A percentile compares a stretch with the other conserved stretches of the same genome.
Evolutionary conservation across 2,113 vertebrate species (phyloP).

Genomic region (Xiphias gladius): DNA sequence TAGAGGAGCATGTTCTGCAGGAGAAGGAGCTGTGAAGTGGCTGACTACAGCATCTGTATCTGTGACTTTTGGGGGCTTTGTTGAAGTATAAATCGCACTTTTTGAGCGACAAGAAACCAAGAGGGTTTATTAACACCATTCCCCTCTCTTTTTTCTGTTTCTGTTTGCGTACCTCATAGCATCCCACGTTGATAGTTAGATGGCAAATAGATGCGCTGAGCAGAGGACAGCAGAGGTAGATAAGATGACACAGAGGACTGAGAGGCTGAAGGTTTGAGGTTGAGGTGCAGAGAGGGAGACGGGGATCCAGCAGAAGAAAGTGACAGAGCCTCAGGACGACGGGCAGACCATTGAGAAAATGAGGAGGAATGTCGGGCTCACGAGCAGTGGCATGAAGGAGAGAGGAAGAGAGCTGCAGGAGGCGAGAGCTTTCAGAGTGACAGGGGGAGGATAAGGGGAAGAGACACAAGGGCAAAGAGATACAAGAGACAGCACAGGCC

Average conservation of each 20-base stretch:
- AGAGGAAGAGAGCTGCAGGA: constrained; percentile 25
- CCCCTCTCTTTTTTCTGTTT: not conserved
- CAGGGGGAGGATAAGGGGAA: not conserved
- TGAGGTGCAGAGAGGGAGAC: not conserved
- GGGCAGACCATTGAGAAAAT: constrained; percentile 55
- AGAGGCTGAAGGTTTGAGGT: constrained; percentile 22
- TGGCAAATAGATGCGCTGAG: constrained; percentile 47
- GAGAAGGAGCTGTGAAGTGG: not conserved
- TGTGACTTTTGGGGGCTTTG: not conserved
- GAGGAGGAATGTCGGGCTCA: constrained; percentile 50
- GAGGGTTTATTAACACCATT: constrained; percentile 23
- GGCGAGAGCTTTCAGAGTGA: constrained; percentile 27
- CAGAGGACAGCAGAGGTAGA: constrained; percentile 32
- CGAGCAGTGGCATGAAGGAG: constrained; percentile 30
- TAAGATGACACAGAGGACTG: constrained; percentile 32
- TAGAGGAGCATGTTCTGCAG: not conserved
- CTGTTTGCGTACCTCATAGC: constrained; percentile 2
- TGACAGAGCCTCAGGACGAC: constrained; percentile 57
- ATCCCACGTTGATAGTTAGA: constrained; percentile 23
- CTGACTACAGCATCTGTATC: not conserved
- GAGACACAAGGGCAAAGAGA: constrained; percentile 14
- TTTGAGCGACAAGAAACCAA: constrained; percentile 7
- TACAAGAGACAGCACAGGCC: constrained; percentile 5
- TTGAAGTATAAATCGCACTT: constrained; percentile 1
- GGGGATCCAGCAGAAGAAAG: too few relatives aligned